These are phyloP conservation scores for Agelaius tricolor DNA, from an alignment of 2,113 vertebrate species.

Conservation along the genomic window DNA sequence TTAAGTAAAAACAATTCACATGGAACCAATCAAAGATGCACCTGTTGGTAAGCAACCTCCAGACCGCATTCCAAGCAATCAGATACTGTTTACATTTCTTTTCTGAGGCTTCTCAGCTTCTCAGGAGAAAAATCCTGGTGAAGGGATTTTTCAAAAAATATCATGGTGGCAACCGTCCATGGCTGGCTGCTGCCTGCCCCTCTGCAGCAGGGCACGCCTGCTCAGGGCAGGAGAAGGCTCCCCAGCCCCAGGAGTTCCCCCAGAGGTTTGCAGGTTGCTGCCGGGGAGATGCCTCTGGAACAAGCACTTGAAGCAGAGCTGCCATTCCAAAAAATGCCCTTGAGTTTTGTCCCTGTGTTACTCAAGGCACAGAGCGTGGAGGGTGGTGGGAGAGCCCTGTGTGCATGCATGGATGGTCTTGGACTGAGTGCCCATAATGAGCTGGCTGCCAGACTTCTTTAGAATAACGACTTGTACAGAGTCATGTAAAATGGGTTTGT, in stretches of 20 bases:
- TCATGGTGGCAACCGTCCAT: too few relatives aligned
- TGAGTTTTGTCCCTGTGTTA: background rate
- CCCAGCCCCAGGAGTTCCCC: background rate
- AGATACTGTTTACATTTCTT: too few relatives aligned
- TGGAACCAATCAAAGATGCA: too few relatives aligned
- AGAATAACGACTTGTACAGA: background rate
- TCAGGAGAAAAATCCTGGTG: too few relatives aligned
- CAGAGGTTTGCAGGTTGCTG: background rate
- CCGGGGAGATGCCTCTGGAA: background rate
- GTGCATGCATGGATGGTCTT: too few relatives aligned
- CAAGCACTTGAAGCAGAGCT: background rate
- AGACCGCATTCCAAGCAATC: too few relatives aligned
- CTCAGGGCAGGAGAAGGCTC: background rate
- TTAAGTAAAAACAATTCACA: too few relatives aligned
- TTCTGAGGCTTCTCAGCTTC: too few relatives aligned
- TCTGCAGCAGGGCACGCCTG: background rate
- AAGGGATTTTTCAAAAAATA: too few relatives aligned
- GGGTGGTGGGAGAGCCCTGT: rapidly evolving
- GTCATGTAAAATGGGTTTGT: background rate
- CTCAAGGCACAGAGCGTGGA: background rate
- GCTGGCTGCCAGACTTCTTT: background rate
- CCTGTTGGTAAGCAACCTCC: too few relatives aligned
- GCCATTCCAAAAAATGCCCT: background rate
- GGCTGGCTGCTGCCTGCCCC: background rate
- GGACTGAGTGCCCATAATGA: background rate